Conservation (phyloP, 2,797 vertebrate species). For the Hemibagrus guttatus region DNA sequence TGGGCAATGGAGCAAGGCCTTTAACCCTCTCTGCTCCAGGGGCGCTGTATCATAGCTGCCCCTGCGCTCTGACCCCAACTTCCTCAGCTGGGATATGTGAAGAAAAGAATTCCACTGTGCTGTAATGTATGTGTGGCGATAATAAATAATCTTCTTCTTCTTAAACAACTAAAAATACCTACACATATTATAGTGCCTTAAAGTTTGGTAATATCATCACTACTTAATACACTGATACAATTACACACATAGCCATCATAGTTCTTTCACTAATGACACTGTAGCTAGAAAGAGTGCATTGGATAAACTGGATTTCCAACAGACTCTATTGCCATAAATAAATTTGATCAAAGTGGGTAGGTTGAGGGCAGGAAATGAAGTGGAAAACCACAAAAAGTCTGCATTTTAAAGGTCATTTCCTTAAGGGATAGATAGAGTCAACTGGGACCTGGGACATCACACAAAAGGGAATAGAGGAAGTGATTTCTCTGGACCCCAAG, state of each 20-base stretch:
- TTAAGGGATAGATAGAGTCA: neutral
- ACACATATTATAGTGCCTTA: neutral
- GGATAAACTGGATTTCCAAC: neutral
- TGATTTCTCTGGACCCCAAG: neutral
- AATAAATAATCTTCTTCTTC: no score
- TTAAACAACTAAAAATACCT: slow-evolving; percentile 61
- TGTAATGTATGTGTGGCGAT: no score
- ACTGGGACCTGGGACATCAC: neutral
- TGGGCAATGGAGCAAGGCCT: no score
- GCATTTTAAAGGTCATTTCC: slow-evolving; percentile 3
- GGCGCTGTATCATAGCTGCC: no score
- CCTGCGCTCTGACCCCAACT: no score
- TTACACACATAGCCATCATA: neutral
- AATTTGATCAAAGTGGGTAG: neutral
- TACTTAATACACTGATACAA: neutral
- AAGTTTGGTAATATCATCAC: neutral
- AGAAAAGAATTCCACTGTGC: no score
- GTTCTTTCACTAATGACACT: neutral
- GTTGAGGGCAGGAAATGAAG: neutral
- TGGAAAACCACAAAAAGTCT: neutral
- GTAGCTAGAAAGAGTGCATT: neutral
- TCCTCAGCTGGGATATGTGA: no score
- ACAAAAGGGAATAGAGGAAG: neutral
- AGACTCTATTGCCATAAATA: neutral
- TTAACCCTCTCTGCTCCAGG: no score